Evolutionary conservation across 2,888 invertebrate genomes (phyloP).

Genomic region (Luperina testacea): DNA sequence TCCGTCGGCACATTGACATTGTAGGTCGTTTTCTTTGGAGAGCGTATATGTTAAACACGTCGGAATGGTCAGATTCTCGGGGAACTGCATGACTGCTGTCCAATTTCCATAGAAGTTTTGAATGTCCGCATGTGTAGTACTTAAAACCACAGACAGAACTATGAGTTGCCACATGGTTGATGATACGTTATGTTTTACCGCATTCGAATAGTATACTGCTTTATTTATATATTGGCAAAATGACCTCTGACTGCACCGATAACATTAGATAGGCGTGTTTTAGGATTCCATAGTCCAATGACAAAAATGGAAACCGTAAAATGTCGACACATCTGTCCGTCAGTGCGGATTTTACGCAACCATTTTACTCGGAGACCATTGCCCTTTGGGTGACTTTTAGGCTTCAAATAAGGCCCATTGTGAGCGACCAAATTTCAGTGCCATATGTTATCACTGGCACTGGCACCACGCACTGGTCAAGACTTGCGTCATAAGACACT

Average conservation of each 20-base stretch:
- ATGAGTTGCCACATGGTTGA: constrained; percentile 8
- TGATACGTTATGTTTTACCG: neutral
- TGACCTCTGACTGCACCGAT: constrained; percentile 9
- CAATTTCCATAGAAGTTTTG: constrained; percentile 7
- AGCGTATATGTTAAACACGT: neutral
- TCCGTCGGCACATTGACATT: constrained; percentile 18
- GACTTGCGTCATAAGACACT: no score
- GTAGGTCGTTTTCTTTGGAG: neutral
- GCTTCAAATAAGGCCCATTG: no score
- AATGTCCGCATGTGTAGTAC: constrained; percentile 4
- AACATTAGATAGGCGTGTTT: neutral
- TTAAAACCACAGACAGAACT: constrained; percentile 12
- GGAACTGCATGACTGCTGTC: constrained; percentile 7
- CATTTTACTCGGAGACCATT: neutral
- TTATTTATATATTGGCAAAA: constrained; percentile 10
- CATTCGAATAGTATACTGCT: neutral
- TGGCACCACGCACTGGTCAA: no score
- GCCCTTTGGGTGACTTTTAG: no score
- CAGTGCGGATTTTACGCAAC: neutral
- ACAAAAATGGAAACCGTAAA: neutral
- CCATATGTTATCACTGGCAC: no score
- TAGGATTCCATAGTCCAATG: neutral
- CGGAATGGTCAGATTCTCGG: rapidly evolving
- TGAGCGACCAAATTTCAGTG: no score
- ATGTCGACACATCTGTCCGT: neutral